A percentile compares a stretch with the other conserved stretches of the same genome.
phyloP scores from a whole-genome alignment of 2,888 invertebrate genomes.

The Cerastis rubricosa region DNA sequence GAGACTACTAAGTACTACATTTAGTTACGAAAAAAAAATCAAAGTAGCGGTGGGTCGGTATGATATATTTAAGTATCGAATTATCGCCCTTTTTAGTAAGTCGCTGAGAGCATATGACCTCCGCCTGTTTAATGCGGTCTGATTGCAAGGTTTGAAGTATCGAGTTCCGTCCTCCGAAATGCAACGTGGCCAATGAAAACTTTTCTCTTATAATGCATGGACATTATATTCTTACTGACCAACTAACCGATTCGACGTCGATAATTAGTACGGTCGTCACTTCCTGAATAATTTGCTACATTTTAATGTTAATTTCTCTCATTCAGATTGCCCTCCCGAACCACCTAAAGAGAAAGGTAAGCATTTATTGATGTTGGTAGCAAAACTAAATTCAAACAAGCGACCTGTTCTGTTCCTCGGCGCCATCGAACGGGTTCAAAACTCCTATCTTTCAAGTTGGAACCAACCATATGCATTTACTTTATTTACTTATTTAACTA shows the following conservation, averaged over 20 bases:
- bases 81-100: not conserved
- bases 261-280: not conserved
- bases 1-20: too few relatives aligned
- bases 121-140: not conserved
- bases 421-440: not conserved
- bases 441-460: not conserved
- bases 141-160: not conserved
- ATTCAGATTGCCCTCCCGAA: conserved; percentile 32
- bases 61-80: not conserved
- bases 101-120: not conserved
- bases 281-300: not conserved
- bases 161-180: not conserved
- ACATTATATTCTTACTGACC: not conserved
- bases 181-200: not conserved
- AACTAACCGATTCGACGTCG: not conserved
- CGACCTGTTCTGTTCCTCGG: not conserved
- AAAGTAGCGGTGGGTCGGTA: too few relatives aligned
- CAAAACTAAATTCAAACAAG: not conserved
- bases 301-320: not conserved
- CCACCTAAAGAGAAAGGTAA: conserved; percentile 19
- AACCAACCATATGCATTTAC: not conserved
- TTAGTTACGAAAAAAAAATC: too few relatives aligned
- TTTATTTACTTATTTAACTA: too few relatives aligned
- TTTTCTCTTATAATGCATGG: not conserved
- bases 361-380: not conserved